These are phyloP conservation scores for Drosophila grimshawi DNA, from an alignment of 1,140 invertebrate genomes.

Conservation along the genomic window DNA sequence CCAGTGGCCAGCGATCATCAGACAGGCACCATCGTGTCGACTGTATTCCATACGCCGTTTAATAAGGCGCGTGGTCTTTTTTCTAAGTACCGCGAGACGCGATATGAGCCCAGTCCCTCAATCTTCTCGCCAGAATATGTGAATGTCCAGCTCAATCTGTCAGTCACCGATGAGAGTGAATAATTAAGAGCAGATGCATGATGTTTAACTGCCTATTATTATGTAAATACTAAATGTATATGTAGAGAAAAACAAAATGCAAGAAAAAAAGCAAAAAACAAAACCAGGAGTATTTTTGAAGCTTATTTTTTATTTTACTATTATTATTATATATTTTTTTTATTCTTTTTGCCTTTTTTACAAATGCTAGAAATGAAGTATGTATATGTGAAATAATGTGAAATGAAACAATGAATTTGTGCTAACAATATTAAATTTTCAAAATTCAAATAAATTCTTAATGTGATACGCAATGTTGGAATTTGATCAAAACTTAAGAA, in stretches of 20 bases:
- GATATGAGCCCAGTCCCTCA: not conserved
- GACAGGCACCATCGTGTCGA: conserved; percentile 5
- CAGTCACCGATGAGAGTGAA: conserved; percentile 17
- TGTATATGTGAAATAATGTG: too few species aligned
- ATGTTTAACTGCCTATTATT: conserved; percentile 16
- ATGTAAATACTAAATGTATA: conserved; percentile 1
- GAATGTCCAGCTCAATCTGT: not conserved
- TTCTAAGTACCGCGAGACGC: conserved; percentile 48
- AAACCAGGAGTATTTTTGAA: not conserved
- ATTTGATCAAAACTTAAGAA: not conserved
- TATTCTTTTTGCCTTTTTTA: too few species aligned
- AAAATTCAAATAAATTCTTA: not conserved
- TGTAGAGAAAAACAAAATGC: not conserved
- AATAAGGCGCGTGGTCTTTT: conserved; percentile 60
- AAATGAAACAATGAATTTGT: conserved; percentile 2
- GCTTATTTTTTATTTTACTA: not conserved
- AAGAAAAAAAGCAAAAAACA: not conserved
- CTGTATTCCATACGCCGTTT: conserved; percentile 52
- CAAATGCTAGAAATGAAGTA: too few species aligned
- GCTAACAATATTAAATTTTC: not conserved
- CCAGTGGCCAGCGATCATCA: conserved; percentile 11
- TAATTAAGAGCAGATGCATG: conserved; percentile 14
- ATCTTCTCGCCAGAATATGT: not conserved
- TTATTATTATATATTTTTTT: not conserved
- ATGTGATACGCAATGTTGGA: too few species aligned